A percentile compares a stretch with the other conserved stretches of the same genome.
phyloP scores from a whole-genome alignment of 1,140 invertebrate genomes.

The Cydia fagiglandana region DNA sequence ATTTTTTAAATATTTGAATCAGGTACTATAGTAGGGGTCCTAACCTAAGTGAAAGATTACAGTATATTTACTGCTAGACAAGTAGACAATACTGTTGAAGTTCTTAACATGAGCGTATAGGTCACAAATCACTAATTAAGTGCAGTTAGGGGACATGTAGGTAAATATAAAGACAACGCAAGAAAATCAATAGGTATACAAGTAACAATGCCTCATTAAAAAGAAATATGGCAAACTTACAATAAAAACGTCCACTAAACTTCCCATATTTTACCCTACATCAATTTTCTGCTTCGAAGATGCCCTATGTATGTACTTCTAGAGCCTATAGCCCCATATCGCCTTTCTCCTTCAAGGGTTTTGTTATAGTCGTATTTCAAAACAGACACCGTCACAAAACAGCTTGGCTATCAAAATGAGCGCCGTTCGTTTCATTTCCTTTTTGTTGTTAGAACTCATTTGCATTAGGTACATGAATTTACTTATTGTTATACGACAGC shows the following conservation, averaged over 20 bases:
- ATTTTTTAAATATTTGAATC: too few species aligned
- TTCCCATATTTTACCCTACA: not conserved
- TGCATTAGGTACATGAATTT: constrained; percentile 66
- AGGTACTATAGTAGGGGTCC: too few species aligned
- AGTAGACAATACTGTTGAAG: too few species aligned
- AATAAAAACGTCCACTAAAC: not conserved
- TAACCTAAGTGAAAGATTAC: too few species aligned
- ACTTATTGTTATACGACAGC: constrained; percentile 73
- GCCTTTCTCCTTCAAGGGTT: not conserved
- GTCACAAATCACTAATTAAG: too few species aligned
- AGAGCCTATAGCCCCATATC: not conserved
- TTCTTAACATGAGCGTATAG: too few species aligned
- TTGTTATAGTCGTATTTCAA: constrained; percentile 48
- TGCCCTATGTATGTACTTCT: not conserved
- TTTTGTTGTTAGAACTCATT: constrained; percentile 68
- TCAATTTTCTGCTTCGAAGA: not conserved
- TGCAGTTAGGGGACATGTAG: not conserved
- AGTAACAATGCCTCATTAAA: not conserved
- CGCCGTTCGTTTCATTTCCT: constrained; percentile 61
- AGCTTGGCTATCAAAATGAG: constrained; percentile 51
- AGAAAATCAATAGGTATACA: not conserved
- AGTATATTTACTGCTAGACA: too few species aligned
- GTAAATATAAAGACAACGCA: not conserved
- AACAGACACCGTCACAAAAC: constrained; percentile 44
- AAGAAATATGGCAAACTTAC: not conserved